Base-by-base conservation (phyloP, 92 coral and sea anemone species). In the Scolanthus callimorphus region DNA sequence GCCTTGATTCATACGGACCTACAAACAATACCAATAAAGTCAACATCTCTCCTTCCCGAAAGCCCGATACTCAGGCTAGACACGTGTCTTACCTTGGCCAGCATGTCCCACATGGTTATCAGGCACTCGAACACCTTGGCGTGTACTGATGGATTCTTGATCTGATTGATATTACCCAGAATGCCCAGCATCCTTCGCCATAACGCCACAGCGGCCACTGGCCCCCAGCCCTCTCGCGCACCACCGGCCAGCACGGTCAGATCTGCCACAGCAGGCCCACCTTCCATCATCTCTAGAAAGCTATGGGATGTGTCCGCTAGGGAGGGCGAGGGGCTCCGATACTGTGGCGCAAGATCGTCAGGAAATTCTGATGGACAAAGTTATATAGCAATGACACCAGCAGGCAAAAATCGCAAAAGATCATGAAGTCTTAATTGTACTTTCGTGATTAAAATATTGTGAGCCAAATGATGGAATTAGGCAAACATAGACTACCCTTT, bases 161-260 rank as follows among this genome's bases (percentile, higher is more conserved):
- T 92, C 60, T 92, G 77, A 66, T 92, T 92, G 22, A 88, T 74
- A 59, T 92, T 92, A 37, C 98, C 96, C 51, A 92, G 85, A 61
- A 92, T 76, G 60, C 98, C 98, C 80, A 92, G 94, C 98, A 92
- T 63, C 80, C 98, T 76, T 63, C 82, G 73, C 98, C 98, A 92
- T 45, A 92, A 58, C 45, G 83, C 83, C 9, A 85, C 96, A 13
- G 98, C 83, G 22, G 94, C 85, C 53, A 78, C 92, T 19, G 86
- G 86, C 2, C 87, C 88, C 98, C 98, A 92, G 1, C 98, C 98
- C 53, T 92, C 98, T 52, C 86, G 79, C 2, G 78, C 74, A 3
- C 98, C 98, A 49, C 98, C 98, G 12, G 94, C 95, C 28, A 92
- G 76, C 17, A 92, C 98, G 58, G 96, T 88, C 20, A 74, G 80